These are phyloP conservation scores for Drosophila meridionalis DNA, from an alignment of 2,888 invertebrate species.

Conservation along the genomic window DNA sequence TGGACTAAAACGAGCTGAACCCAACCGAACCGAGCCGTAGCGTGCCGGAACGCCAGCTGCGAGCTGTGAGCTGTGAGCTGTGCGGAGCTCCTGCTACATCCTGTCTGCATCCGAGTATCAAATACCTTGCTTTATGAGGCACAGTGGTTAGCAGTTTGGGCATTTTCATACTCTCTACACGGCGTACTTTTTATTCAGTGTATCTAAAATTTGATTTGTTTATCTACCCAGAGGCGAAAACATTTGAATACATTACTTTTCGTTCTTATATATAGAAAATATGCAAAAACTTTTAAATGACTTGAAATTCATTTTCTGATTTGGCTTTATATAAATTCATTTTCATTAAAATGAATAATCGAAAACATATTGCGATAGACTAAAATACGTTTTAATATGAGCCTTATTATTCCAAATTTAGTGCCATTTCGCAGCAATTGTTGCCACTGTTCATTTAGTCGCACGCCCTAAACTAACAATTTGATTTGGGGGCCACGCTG, in stretches of 20 bases:
- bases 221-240: neutral
- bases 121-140: slow-evolving; percentile 42
- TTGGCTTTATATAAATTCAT: too few relatives aligned
- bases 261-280: too few relatives aligned
- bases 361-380: too few relatives aligned
- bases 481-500: slow-evolving; percentile 41
- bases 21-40: slow-evolving; percentile 23
- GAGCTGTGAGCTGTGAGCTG: slow-evolving; percentile 43
- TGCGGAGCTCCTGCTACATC: slow-evolving; percentile 23
- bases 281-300: too few relatives aligned
- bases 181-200: neutral
- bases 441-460: slow-evolving; percentile 28
- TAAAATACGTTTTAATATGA: neutral
- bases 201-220: neutral
- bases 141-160: slow-evolving; percentile 12
- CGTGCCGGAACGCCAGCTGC: slow-evolving; percentile 41
- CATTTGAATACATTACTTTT: neutral
- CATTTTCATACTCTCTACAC: neutral
- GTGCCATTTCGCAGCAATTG: neutral
- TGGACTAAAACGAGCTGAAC: slow-evolving; percentile 24
- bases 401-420: neutral
- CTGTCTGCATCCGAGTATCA: slow-evolving; percentile 16
- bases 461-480: slow-evolving; percentile 32
- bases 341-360: too few relatives aligned
- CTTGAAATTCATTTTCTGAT: too few relatives aligned